Evolutionary conservation across 2,113 vertebrate genomes (phyloP).

Genomic region (Carassius gibelio): DNA sequence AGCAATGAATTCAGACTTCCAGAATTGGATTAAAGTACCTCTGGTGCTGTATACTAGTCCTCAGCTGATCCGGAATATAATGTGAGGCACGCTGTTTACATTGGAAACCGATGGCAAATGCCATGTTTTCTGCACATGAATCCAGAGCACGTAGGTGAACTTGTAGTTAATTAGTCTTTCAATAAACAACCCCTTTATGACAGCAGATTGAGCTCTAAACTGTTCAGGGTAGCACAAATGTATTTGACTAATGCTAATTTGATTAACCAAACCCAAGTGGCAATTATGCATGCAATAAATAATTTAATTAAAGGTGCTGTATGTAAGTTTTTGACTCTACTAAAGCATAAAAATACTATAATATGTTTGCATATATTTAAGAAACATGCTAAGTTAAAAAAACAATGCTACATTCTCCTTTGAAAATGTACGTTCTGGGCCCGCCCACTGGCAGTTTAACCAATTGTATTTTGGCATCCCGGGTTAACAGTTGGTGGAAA

Average conservation of each 20-base stretch:
- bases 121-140: background rate
- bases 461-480: too few relatives aligned
- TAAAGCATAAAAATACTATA: too few relatives aligned
- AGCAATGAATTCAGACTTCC: slow-evolving; percentile 48
- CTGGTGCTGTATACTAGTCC: slow-evolving; percentile 49
- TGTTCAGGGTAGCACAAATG: background rate
- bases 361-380: too few relatives aligned
- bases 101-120: slow-evolving; percentile 40
- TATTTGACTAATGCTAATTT: background rate
- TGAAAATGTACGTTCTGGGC: too few relatives aligned
- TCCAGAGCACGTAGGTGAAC: background rate
- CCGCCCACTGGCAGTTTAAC: too few relatives aligned
- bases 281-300: background rate
- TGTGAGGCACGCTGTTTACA: slow-evolving; percentile 53
- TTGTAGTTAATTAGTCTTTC: background rate
- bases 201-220: background rate
- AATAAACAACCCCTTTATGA: background rate
- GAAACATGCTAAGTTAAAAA: too few relatives aligned
- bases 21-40: slow-evolving; percentile 62
- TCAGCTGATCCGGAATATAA: slow-evolving; percentile 50
- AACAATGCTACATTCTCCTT: too few relatives aligned
- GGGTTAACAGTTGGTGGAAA: too few relatives aligned
- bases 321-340: too few relatives aligned
- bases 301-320: background rate
- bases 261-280: background rate